A percentile compares a stretch with the other conserved stretches of the same genome.
These are phyloP conservation scores for Tanytarsus gracilentus DNA, from an alignment of 2,888 invertebrate species.

Conservation along the genomic window DNA sequence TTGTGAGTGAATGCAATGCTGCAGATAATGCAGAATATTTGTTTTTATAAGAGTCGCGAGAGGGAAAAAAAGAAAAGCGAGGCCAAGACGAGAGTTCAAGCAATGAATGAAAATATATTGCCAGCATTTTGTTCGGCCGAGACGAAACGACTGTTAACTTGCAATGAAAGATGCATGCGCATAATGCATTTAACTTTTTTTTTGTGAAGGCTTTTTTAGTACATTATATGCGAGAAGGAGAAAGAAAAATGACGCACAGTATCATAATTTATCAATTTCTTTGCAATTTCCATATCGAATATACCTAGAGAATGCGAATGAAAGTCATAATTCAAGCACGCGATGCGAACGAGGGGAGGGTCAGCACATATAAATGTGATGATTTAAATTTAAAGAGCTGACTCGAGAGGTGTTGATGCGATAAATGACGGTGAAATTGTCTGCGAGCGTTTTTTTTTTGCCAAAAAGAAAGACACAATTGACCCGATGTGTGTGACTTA, in stretches of 20 bases:
- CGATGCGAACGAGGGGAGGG: too few species aligned
- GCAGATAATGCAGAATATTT: not conserved
- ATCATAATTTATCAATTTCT: slow-evolving; percentile 25
- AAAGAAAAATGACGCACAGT: slow-evolving; percentile 23
- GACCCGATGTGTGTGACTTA: too few species aligned
- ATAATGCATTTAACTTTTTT: slow-evolving; percentile 9
- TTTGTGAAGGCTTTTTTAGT: not conserved
- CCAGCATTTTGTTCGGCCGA: not conserved
- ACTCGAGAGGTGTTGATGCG: too few species aligned
- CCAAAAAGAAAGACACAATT: too few species aligned
- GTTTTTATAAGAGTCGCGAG: not conserved
- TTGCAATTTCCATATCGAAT: not conserved
- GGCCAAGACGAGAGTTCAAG: slow-evolving; percentile 20
- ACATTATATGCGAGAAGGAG: slow-evolving; percentile 7
- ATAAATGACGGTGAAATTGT: too few species aligned
- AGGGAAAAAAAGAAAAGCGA: not conserved
- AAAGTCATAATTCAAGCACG: too few species aligned
- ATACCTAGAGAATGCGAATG: too few species aligned
- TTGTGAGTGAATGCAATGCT: not conserved
- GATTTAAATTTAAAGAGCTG: too few species aligned
- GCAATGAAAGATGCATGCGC: slow-evolving; percentile 20
- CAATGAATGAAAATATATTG: slow-evolving; percentile 15
- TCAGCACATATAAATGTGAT: too few species aligned
- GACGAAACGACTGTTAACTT: slow-evolving; percentile 7
- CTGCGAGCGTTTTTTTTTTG: too few species aligned